phyloP scores from a whole-genome alignment of 1,140 invertebrate genomes.

The Drosophila erecta region DNA sequence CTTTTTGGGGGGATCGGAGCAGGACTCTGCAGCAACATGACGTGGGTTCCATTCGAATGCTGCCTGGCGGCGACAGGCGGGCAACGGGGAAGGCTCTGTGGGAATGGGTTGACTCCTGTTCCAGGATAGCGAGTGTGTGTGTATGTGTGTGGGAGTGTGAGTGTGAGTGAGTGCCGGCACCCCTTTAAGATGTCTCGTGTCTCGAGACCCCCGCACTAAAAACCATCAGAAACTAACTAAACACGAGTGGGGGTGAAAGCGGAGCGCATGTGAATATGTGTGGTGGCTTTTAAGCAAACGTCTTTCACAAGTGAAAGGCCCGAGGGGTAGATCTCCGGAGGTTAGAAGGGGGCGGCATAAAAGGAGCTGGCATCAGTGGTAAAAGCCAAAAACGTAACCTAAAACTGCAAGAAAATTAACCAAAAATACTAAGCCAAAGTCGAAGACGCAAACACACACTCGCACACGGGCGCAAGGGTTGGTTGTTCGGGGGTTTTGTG shows the following conservation, averaged over 20 bases:
- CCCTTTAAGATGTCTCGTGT: conserved; percentile 75
- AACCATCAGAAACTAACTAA: conserved; percentile 82
- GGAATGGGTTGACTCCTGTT: conserved; percentile 19
- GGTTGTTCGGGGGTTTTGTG: conserved; percentile 44
- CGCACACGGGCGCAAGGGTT: conserved; percentile 20
- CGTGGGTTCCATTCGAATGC: conserved; percentile 76
- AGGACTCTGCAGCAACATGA: conserved; percentile 50
- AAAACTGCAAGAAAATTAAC: conserved; percentile 84
- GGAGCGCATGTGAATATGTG: conserved; percentile 23
- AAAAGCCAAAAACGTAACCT: conserved; percentile 83
- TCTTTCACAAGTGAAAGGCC: conserved; percentile 78
- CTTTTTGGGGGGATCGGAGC: conserved; percentile 11
- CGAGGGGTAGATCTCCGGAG: conserved; percentile 39
- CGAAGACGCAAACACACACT: conserved; percentile 64
- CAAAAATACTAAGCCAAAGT: conserved; percentile 83
- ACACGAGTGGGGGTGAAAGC: conserved; percentile 40
- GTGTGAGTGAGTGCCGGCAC: conserved; percentile 51
- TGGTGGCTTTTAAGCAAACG: conserved; percentile 81
- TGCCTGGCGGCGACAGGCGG: conserved; percentile 71
- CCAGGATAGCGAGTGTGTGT: neutral
- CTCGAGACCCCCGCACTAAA: conserved; percentile 63
- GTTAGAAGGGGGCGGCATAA: conserved; percentile 11
- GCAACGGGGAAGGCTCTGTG: conserved; percentile 14
- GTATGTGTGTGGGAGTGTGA: neutral
- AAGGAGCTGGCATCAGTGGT: conserved; percentile 63